Percentiles rank a stretch among this genome's conserved stretches.
Conservation (phyloP, 2,113 vertebrate species). For the Callopanchax toddi region DNA sequence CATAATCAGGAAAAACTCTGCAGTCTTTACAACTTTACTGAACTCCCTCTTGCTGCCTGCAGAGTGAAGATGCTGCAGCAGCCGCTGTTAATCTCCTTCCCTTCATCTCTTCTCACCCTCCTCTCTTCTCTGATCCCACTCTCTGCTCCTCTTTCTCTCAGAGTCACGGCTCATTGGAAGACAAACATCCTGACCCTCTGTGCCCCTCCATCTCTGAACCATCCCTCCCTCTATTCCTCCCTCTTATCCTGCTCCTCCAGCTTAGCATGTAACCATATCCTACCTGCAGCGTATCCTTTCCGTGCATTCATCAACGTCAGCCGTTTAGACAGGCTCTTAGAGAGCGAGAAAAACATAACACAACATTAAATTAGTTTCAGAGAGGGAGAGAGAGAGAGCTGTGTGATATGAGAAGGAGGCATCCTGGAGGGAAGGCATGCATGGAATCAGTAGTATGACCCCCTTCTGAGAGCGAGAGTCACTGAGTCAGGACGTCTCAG, state of each 20-base stretch:
- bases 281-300: conserved; percentile 85
- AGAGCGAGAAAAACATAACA: conserved; percentile 65
- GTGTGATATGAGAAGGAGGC: conserved; percentile 56
- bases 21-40: neutral
- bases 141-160: conserved; percentile 78
- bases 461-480: conserved; percentile 58
- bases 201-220: conserved; percentile 66
- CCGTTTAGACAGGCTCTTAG: conserved; percentile 77
- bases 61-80: conserved; percentile 51
- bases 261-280: conserved; percentile 84
- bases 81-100: conserved; percentile 50
- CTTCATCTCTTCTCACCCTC: conserved; percentile 69
- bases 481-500: conserved; percentile 46
- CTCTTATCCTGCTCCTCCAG: conserved; percentile 64
- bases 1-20: neutral
- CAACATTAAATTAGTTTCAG: conserved; percentile 66
- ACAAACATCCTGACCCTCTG: conserved; percentile 84
- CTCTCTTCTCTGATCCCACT: conserved; percentile 69
- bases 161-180: conserved; percentile 83
- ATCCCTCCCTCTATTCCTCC: conserved; percentile 69
- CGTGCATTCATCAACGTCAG: conserved; percentile 88
- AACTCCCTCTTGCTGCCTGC: neutral
- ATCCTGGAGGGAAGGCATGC: conserved; percentile 68
- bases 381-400: conserved; percentile 49
- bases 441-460: conserved; percentile 60